Conservation (phyloP, 2,888 invertebrate genomes). For the Cheilosia soror region DNA sequence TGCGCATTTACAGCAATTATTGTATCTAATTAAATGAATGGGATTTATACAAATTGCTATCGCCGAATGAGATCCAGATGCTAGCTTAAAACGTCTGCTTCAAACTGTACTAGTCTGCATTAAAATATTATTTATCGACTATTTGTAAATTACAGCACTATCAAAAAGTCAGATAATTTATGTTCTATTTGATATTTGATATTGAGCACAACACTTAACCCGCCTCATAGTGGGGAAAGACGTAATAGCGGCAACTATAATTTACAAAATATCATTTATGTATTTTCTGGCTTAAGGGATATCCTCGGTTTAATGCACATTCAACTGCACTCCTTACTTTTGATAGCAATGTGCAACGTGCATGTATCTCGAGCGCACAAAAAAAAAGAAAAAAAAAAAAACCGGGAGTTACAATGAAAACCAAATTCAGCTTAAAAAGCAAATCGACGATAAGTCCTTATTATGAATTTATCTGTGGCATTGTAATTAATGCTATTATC, state of each 20-base stretch:
- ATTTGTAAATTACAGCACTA: no score
- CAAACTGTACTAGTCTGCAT: no score
- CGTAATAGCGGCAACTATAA: constrained; percentile 13
- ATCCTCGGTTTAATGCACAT: neutral
- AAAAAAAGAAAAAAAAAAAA: constrained; percentile 13
- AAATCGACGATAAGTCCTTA: constrained; percentile 74
- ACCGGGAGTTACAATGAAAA: neutral
- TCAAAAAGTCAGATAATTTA: constrained; percentile 16
- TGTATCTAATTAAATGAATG: no score
- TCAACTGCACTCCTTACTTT: no score
- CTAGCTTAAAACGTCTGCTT: no score
- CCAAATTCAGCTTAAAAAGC: constrained; percentile 66
- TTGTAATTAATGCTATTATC: constrained; percentile 75
- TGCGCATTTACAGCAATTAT: no score
- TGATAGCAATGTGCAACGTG: neutral
- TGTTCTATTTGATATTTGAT: constrained; percentile 34
- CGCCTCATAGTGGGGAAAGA: neutral
- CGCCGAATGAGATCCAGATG: no score
- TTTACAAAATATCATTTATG: constrained; percentile 22
- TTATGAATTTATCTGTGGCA: constrained; percentile 73
- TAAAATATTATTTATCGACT: no score
- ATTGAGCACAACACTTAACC: constrained; percentile 13
- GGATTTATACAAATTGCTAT: no score
- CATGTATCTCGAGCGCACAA: neutral
- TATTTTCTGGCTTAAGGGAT: neutral